A percentile compares a stretch with the other conserved stretches of the same genome.
Conservation (phyloP, 2,113 vertebrate species). For the Oreochromis aureus region DNA sequence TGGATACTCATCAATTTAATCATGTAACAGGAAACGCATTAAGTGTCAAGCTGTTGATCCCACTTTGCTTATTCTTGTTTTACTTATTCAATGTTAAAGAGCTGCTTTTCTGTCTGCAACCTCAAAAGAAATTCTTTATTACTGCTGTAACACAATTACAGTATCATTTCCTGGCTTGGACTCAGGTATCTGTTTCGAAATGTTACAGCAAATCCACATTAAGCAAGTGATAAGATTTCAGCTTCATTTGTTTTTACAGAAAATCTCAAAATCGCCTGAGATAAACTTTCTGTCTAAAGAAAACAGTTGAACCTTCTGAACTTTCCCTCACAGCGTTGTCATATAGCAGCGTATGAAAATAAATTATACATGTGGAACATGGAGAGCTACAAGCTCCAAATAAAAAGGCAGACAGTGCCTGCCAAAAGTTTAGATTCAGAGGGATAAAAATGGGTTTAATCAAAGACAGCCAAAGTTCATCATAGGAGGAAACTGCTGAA, state of each 20-base stretch:
- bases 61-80: background rate
- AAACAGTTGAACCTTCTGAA: slow-evolving; percentile 10
- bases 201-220: slow-evolving; percentile 15
- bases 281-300: slow-evolving; percentile 27
- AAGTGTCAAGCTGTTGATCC: background rate
- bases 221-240: slow-evolving; percentile 3
- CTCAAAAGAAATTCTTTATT: background rate
- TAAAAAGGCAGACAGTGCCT: background rate
- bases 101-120: background rate
- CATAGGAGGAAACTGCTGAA: background rate
- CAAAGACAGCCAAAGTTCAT: slow-evolving; percentile 25
- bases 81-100: background rate
- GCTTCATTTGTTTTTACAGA: slow-evolving; percentile 20
- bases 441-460: slow-evolving; percentile 22
- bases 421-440: slow-evolving; percentile 1
- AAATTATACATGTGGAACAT: slow-evolving; percentile 20
- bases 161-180: background rate
- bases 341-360: slow-evolving; percentile 24
- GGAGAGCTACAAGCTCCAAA: background rate
- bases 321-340: background rate
- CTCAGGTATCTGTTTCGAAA: background rate
- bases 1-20: background rate
- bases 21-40: background rate
- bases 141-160: background rate
- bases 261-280: slow-evolving; percentile 6